Evolutionary conservation across 2,113 vertebrate species (phyloP).

Genomic region (Coryphaenoides rupestris): DNA sequence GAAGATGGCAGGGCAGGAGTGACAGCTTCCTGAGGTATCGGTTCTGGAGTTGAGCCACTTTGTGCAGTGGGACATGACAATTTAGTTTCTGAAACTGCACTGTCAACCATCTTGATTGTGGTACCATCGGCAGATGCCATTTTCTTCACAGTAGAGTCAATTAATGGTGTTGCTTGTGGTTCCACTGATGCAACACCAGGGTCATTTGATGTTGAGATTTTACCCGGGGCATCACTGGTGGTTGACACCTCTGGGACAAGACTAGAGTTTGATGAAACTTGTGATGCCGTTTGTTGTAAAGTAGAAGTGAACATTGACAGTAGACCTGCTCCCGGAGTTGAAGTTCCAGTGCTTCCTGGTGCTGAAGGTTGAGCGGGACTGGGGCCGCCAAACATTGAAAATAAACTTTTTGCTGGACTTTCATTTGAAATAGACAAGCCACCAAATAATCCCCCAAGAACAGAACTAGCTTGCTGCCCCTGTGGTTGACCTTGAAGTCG

Average conservation of each 20-base stretch:
- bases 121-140: conserved; percentile 2
- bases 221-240: conserved; percentile 42
- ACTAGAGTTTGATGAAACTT: conserved; percentile 28
- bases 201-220: conserved; percentile 65
- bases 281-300: conserved; percentile 23
- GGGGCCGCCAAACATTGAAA: conserved; percentile 63
- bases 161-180: conserved; percentile 1
- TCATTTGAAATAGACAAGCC: conserved; percentile 56
- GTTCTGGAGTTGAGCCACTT: conserved; percentile 28
- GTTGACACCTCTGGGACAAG: conserved; percentile 18
- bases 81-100: conserved; percentile 13
- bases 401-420: conserved; percentile 52
- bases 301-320: conserved; percentile 11
- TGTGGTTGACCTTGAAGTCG: conserved; percentile 40
- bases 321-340: conserved; percentile 15
- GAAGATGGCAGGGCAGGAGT: conserved; percentile 25
- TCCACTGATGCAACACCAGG: conserved; percentile 1
- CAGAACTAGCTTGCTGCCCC: conserved; percentile 42
- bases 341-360: conserved; percentile 41
- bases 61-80: conserved; percentile 10
- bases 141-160: conserved; percentile 7
- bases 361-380: conserved; percentile 37
- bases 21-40: conserved; percentile 12
- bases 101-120: conserved; percentile 15
- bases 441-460: conserved; percentile 53